Evolutionary conservation across 2,113 vertebrate species (phyloP).

Genomic region (Proterorhinus semilunaris): DNA sequence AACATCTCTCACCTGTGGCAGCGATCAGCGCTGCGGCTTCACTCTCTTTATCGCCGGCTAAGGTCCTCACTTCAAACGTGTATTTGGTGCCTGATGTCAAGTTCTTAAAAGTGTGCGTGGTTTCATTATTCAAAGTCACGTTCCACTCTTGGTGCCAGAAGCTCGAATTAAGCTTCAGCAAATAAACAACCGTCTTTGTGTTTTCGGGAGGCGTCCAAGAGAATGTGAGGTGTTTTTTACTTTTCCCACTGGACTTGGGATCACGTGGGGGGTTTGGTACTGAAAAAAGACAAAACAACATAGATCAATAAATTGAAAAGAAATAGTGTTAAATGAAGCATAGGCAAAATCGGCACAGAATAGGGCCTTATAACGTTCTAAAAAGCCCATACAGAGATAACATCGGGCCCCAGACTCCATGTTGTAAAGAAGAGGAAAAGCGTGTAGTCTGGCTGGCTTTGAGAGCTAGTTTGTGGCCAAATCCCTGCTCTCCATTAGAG

Average conservation of each 20-base stretch:
- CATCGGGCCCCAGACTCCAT: too few relatives aligned
- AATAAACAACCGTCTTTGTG: rapidly evolving
- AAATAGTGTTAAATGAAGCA: neutral
- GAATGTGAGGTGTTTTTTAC: neutral
- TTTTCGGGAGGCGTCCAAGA: rapidly evolving
- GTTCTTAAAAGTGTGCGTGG: rapidly evolving
- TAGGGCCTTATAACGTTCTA: too few relatives aligned
- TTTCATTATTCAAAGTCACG: rapidly evolving
- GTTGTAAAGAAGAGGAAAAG: too few relatives aligned
- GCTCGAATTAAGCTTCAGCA: rapidly evolving
- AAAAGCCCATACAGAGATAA: too few relatives aligned
- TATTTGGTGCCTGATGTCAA: constrained; percentile 50
- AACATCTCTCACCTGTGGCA: constrained; percentile 38
- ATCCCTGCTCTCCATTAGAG: too few relatives aligned
- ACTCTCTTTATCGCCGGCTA: rapidly evolving
- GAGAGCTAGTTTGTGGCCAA: too few relatives aligned
- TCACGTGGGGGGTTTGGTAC: neutral
- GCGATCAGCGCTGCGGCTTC: rapidly evolving
- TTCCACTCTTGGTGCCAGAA: neutral
- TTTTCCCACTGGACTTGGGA: rapidly evolving
- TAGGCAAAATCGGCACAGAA: neutral
- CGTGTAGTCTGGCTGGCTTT: too few relatives aligned
- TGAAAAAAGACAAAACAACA: constrained; percentile 8
- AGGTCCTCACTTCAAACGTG: rapidly evolving
- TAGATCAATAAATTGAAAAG: neutral